Evolutionary conservation across 1,140 invertebrate genomes (phyloP).

Genomic region (Holcopasites calliopsidis): DNA sequence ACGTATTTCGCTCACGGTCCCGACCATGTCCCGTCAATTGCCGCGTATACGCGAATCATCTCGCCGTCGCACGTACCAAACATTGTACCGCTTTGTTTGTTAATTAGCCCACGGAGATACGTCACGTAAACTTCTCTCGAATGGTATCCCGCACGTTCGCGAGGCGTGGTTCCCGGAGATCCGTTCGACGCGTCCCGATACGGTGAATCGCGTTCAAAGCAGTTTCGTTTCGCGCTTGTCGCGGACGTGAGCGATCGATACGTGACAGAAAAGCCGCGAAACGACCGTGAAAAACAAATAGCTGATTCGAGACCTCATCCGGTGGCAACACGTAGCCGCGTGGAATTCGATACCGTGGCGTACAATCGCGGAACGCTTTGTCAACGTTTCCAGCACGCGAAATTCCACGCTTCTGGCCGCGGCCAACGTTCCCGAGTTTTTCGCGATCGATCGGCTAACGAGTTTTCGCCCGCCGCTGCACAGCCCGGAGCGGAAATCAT

Average conservation of each 20-base stretch:
- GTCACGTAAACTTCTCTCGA: not conserved
- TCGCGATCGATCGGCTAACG: conserved; percentile 26
- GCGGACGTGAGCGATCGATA: conserved; percentile 15
- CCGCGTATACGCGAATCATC: not conserved
- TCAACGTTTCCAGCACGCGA: not conserved
- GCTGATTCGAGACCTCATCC: not conserved
- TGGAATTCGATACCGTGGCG: conserved; percentile 8
- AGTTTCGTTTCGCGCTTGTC: not conserved
- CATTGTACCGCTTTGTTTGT: not conserved
- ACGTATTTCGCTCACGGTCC: not conserved
- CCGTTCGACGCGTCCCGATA: not conserved
- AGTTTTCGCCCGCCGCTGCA: not conserved
- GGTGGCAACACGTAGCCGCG: not conserved
- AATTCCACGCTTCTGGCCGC: not conserved
- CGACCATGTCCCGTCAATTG: not conserved
- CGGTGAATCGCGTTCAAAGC: not conserved
- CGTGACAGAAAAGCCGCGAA: not conserved
- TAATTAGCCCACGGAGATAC: not conserved
- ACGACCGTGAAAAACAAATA: conserved; percentile 4
- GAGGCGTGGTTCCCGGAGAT: not conserved
- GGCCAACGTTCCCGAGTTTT: not conserved
- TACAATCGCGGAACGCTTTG: not conserved
- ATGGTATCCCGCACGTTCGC: not conserved
- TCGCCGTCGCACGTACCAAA: no score
- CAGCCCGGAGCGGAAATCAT: conserved; percentile 33